Percentiles rank a stretch among this genome's conserved stretches.
Conservation (phyloP, 2,797 vertebrate species). For the Arnoldichthys spilopterus region DNA sequence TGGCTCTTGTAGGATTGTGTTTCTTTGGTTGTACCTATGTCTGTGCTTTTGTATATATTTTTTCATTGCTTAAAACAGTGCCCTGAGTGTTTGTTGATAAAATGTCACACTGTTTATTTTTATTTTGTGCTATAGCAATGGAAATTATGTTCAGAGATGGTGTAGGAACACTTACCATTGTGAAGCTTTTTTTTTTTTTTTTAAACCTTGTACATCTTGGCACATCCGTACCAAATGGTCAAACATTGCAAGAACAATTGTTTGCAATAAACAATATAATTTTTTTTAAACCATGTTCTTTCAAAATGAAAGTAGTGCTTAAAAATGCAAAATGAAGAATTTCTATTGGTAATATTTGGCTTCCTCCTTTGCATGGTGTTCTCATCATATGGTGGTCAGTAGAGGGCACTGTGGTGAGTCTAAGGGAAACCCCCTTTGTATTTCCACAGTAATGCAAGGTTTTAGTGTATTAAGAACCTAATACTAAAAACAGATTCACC, state of each 20-base stretch:
- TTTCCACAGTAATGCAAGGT: no score
- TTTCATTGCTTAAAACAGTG: neutral
- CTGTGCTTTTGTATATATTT: constrained; percentile 18
- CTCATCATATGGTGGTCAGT: neutral
- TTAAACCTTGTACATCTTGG: no score
- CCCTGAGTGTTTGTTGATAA: neutral
- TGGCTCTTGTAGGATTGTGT: neutral
- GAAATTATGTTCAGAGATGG: neutral
- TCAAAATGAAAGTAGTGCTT: no score
- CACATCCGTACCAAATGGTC: neutral
- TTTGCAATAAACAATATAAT: neutral
- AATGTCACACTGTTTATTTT: neutral
- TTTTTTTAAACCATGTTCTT: neutral
- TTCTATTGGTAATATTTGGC: no score
- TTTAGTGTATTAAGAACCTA: no score
- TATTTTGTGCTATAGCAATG: neutral
- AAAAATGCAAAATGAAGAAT: no score
- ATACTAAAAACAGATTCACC: no score
- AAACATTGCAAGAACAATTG: neutral
- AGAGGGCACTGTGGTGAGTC: neutral
- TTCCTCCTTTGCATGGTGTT: neutral
- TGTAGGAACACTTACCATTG: neutral
- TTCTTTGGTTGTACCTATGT: neutral
- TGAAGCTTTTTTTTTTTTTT: neutral
- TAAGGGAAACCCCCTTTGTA: no score